Conservation (phyloP, 2,797 vertebrate species). For the Ctenosaura bakeri region DNA sequence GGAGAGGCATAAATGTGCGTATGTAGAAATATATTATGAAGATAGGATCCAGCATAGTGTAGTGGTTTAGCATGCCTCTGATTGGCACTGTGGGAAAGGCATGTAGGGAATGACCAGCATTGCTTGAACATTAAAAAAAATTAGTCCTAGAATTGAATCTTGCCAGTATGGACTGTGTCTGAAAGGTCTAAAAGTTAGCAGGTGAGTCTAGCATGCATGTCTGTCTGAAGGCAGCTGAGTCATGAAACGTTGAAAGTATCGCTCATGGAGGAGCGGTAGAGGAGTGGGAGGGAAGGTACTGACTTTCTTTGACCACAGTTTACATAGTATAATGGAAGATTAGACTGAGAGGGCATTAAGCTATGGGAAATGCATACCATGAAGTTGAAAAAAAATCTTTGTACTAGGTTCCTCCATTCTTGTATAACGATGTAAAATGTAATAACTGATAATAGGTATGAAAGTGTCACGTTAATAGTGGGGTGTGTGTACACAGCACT, state of each 20-base stretch:
- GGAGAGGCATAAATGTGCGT: neutral
- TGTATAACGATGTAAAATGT: neutral
- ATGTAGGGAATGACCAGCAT: neutral
- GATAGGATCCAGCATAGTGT: neutral
- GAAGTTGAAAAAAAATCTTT: neutral
- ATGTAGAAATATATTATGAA: neutral
- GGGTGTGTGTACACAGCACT: neutral
- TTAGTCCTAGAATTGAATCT: neutral
- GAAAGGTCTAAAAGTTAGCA: neutral
- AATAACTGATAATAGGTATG: neutral
- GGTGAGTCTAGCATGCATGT: neutral
- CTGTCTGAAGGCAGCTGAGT: neutral
- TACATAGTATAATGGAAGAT: neutral
- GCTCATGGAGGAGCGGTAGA: neutral
- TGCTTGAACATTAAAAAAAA: neutral
- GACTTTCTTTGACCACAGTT: neutral
- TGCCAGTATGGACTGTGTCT: neutral
- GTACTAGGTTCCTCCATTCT: neutral
- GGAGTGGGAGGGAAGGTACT: neutral
- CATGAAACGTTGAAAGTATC: neutral
- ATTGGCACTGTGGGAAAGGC: neutral
- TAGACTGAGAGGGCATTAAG: neutral
- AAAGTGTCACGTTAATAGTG: neutral
- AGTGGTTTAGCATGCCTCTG: conserved; percentile 3
- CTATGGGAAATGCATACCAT: neutral